These are phyloP conservation scores for Osmoderma eremita DNA, from an alignment of 2,888 invertebrate species.

Conservation along the genomic window DNA sequence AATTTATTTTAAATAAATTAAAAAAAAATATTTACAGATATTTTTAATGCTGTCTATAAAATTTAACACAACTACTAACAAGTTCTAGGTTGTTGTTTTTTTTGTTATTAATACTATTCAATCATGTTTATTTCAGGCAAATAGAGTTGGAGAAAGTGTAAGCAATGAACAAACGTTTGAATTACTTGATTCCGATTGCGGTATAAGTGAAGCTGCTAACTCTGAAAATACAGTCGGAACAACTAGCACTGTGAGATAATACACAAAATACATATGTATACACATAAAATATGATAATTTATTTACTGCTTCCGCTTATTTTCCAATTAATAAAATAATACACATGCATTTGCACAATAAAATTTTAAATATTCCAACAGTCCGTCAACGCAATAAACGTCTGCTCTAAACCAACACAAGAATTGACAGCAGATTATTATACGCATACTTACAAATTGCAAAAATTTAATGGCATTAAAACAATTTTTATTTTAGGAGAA, in stretches of 20 bases:
- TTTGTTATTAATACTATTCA: background rate
- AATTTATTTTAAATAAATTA: too few relatives aligned
- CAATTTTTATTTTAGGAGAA: slow-evolving; percentile 15
- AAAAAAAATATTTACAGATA: too few relatives aligned
- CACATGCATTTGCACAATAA: background rate
- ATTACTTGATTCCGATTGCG: slow-evolving; percentile 13
- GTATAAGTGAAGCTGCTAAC: background rate
- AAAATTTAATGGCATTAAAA: background rate
- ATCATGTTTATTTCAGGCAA: slow-evolving; percentile 3
- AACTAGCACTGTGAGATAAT: slow-evolving; percentile 19
- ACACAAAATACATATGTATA: too few relatives aligned
- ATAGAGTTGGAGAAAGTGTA: background rate
- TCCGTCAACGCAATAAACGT: background rate
- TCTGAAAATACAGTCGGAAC: background rate
- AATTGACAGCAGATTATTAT: slow-evolving; percentile 16
- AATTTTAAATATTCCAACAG: background rate
- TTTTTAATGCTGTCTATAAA: background rate
- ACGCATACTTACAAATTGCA: background rate
- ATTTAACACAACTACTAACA: background rate
- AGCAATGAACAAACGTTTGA: background rate
- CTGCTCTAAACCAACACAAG: slow-evolving; percentile 9
- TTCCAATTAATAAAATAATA: background rate
- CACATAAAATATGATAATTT: background rate
- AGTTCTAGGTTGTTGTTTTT: background rate
- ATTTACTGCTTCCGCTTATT: background rate